phyloP scores from a whole-genome alignment of 64 coral and sea anemone genomes.

The Actinia tenebrosa region DNA sequence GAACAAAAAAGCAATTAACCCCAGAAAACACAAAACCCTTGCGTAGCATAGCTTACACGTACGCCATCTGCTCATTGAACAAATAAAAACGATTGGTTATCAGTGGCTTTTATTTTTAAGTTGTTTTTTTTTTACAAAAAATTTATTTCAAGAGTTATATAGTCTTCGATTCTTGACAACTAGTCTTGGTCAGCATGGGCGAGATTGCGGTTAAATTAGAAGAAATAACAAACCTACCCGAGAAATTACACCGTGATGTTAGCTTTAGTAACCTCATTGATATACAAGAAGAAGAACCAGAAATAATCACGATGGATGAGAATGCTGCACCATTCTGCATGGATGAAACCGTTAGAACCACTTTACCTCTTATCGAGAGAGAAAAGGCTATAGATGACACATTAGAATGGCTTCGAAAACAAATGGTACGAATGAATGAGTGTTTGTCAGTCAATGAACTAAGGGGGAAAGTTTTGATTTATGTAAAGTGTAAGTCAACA shows the following conservation, averaged over 20 bases:
- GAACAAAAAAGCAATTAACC: not conserved
- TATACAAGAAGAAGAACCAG: not conserved
- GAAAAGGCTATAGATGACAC: not conserved
- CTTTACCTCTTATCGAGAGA: not conserved
- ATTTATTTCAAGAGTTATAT: not conserved
- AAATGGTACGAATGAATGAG: not conserved
- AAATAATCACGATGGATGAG: not conserved
- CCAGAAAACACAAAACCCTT: not conserved
- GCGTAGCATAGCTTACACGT: not conserved
- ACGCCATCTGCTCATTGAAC: not conserved
- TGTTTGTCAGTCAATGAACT: no score
- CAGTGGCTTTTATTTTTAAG: not conserved
- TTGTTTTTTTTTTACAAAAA: not conserved
- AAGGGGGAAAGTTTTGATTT: not conserved
- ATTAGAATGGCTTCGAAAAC: not conserved
- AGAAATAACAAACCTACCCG: not conserved
- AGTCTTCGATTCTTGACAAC: not conserved
- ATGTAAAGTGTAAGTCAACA: not conserved
- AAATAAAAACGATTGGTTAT: conserved; percentile 4
- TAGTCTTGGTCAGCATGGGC: not conserved
- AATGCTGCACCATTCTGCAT: not conserved
- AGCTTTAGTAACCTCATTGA: not conserved
- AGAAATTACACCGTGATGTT: not conserved
- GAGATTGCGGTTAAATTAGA: not conserved
- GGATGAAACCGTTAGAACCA: not conserved